Evolutionary conservation across 2,888 invertebrate genomes (phyloP), one percentile per base, ranked within the genome.

Genomic region (Nemoura dubitans): DNA sequence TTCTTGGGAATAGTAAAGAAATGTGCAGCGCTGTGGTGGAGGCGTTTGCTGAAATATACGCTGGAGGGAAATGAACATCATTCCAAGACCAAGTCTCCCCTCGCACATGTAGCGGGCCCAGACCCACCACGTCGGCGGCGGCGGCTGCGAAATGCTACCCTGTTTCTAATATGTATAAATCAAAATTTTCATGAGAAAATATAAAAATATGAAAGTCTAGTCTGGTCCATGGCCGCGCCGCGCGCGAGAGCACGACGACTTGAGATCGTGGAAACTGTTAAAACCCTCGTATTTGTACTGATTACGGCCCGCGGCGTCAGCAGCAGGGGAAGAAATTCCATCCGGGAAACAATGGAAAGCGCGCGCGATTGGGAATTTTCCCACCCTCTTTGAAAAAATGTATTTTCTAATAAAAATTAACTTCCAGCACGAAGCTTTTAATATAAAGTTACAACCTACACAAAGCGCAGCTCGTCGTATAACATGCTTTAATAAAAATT

Each of bases 31-130:
- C n/a, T 82, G 83, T 83, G 43, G 36, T 10, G 36, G 3, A 3
- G 36, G 36, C 36, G 36, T 36, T 36, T 36, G 36, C 83, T 36
- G 83, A 26, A 42, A 42, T n/a, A n/a, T n/a, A n/a, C n/a, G 43
- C 42, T 26, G 42, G 36, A 42, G 42, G 43, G 43, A 83, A 83
- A 43, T 43, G 83, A 83, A 42, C 25, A 30, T 83, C 83, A 83
- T 83, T 83, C 30, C 83, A 25, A 81, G 30, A 10, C 81, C 29
- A 16, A 7, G 28, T 14, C 28, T 27, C 30, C 29, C 81, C 81
- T 81, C 81, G 78, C 78, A n/a, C 36, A 59, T 16, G 6, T 59
- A 3, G 59, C 77, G 5, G n/a, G 27, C 25, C 27, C n/a, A 77
- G 6, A 16, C 77, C 36, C 36, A 36, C 59, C 59, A 59, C 14